Percentiles rank a stretch among this genome's conserved stretches.
Conservation (phyloP, 2,888 invertebrate species). For the Frankliniella fusca region DNA sequence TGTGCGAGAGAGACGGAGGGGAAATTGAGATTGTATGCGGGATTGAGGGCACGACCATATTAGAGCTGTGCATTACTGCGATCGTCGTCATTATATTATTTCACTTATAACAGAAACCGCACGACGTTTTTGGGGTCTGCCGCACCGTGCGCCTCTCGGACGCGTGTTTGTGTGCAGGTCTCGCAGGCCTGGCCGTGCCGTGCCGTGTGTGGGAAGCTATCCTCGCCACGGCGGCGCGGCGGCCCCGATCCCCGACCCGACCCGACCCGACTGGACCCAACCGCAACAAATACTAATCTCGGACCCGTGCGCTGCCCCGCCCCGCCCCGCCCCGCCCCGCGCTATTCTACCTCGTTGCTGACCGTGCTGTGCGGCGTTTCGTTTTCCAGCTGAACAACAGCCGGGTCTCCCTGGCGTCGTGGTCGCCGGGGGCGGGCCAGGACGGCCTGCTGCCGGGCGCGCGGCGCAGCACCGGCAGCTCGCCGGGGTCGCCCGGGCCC, state of each 20-base stretch:
- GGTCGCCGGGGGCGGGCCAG: neutral
- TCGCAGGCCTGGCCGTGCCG: neutral
- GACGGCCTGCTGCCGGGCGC: neutral
- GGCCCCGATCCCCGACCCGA: too few species aligned
- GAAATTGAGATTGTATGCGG: neutral
- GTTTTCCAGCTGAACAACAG: slow-evolving; percentile 3
- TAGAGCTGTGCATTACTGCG: neutral
- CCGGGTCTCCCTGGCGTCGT: slow-evolving; percentile 14
- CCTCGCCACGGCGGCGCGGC: too few species aligned
- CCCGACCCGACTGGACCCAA: too few species aligned
- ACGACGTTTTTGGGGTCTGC: neutral
- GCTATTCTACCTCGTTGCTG: neutral
- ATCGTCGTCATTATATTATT: neutral
- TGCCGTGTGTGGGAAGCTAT: neutral
- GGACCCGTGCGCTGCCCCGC: too few species aligned
- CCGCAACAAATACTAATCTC: too few species aligned
- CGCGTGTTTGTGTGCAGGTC: neutral
- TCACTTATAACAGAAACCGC: neutral
- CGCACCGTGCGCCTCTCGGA: neutral
- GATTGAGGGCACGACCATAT: neutral
- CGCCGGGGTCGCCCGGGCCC: neutral
- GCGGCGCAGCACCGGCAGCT: neutral
- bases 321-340: too few species aligned
- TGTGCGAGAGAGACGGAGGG: too few species aligned
- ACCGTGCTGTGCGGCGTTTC: neutral